A percentile compares a stretch with the other conserved stretches of the same genome.
Conservation (phyloP, 2,888 invertebrate species). For the Eremobia ochroleuca region DNA sequence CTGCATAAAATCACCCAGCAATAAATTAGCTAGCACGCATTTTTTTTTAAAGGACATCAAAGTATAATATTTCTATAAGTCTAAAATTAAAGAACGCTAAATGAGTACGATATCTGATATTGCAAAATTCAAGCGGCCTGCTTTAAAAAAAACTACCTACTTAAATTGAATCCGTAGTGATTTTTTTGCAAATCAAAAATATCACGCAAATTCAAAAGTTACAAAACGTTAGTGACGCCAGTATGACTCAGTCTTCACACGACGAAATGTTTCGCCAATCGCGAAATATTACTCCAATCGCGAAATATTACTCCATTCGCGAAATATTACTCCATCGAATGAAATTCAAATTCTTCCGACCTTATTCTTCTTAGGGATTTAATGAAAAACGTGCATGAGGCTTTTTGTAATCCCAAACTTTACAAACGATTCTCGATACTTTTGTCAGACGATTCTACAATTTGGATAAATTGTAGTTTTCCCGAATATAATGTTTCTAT, state of each 20-base stretch:
- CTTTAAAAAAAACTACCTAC: neutral
- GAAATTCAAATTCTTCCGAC: conserved; percentile 27
- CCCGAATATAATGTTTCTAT: neutral
- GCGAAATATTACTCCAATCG: conserved; percentile 35
- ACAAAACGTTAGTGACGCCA: conserved; percentile 15
- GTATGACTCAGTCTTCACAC: conserved; percentile 34
- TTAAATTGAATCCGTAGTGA: neutral
- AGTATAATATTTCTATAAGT: neutral
- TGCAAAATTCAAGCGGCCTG: neutral
- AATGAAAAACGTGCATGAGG: neutral
- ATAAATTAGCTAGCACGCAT: neutral
- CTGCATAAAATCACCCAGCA: neutral
- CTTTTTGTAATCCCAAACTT: neutral
- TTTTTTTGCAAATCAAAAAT: conserved; percentile 7
- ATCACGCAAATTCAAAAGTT: conserved; percentile 23
- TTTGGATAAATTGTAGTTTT: neutral
- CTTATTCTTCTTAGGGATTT: too few species aligned
- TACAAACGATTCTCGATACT: neutral
- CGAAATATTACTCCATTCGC: conserved; percentile 35
- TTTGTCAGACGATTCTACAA: too few species aligned
- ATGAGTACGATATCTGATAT: conserved; percentile 9
- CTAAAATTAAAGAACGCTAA: conserved; percentile 2
- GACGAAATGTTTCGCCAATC: conserved; percentile 34
- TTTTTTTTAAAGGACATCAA: neutral
- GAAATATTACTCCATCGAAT: conserved; percentile 32